Conservation (phyloP, 2,797 vertebrate genomes). For the Lagodon rhomboides region DNA sequence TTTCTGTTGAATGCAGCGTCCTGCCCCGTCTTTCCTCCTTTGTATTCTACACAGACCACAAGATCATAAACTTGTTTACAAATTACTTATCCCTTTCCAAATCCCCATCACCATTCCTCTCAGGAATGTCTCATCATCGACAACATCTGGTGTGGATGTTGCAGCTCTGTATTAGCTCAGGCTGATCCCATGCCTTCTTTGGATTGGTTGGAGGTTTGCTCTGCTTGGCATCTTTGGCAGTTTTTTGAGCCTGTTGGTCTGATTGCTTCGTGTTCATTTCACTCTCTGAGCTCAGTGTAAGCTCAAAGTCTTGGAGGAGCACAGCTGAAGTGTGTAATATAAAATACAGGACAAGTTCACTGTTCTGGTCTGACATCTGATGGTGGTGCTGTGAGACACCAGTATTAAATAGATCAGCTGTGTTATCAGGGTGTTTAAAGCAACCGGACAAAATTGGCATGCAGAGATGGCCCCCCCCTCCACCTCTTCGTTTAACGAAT, state of each 20-base stretch:
- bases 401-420: neutral
- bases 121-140: constrained; percentile 42
- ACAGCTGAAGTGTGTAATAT: constrained; percentile 8
- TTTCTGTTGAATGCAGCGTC: constrained; percentile 24
- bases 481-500: neutral
- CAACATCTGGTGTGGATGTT: constrained; percentile 50
- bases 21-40: constrained; percentile 31
- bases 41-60: constrained; percentile 40
- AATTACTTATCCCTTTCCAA: constrained; percentile 31
- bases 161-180: constrained; percentile 34
- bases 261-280: constrained; percentile 56
- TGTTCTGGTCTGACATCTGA: neutral
- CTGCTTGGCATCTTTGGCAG: constrained; percentile 47
- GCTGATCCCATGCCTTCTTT: constrained; percentile 36
- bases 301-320: neutral
- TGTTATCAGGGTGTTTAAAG: neutral
- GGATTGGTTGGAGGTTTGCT: constrained; percentile 51
- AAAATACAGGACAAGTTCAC: neutral
- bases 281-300: neutral
- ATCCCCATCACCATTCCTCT: constrained; percentile 13
- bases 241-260: constrained; percentile 40
- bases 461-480: neutral
- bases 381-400: neutral
- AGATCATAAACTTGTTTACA: constrained; percentile 47
- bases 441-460: neutral